These are phyloP conservation scores for Adoxophyes honmai DNA, from an alignment of 1,140 invertebrate species.

Conservation along the genomic window DNA sequence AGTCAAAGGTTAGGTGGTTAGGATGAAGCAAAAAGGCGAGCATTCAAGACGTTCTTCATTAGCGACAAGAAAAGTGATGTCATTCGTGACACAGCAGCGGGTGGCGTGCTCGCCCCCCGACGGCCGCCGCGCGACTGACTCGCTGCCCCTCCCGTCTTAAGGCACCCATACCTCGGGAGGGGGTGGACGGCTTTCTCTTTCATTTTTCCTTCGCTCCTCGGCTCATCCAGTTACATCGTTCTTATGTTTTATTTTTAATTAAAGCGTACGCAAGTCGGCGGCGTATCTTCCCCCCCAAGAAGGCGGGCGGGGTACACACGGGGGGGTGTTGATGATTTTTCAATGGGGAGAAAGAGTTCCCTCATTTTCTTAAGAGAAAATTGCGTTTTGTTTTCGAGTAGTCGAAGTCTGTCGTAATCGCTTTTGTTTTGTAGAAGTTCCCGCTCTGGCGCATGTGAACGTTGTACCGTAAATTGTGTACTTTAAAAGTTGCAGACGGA, in stretches of 20 bases:
- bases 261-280: constrained; percentile 76
- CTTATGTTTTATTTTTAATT: constrained; percentile 78
- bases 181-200: constrained; percentile 74
- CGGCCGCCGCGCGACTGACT: constrained; percentile 64
- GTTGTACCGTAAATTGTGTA: constrained; percentile 58
- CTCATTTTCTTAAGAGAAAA: constrained; percentile 78
- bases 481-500: constrained; percentile 60
- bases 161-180: constrained; percentile 35
- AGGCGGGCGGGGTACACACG: constrained; percentile 57
- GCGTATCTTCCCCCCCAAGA: constrained; percentile 59
- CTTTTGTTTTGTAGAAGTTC: constrained; percentile 72
- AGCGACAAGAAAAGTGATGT: constrained; percentile 74
- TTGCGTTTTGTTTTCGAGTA: constrained; percentile 77
- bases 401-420: constrained; percentile 76
- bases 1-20: constrained; percentile 25
- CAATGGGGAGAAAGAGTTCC: constrained; percentile 77
- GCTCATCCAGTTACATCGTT: constrained; percentile 77
- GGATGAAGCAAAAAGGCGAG: constrained; percentile 37
- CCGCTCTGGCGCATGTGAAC: constrained; percentile 56
- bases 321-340: constrained; percentile 76
- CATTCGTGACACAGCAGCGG: constrained; percentile 68
- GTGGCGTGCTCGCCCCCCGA: constrained; percentile 56
- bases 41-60: constrained; percentile 72
- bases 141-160: constrained; percentile 34
- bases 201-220: constrained; percentile 76